A percentile compares a stretch with the other conserved stretches of the same genome.
These are phyloP conservation scores for Prietella phreatophila DNA, from an alignment of 2,113 vertebrate species.

Conservation along the genomic window DNA sequence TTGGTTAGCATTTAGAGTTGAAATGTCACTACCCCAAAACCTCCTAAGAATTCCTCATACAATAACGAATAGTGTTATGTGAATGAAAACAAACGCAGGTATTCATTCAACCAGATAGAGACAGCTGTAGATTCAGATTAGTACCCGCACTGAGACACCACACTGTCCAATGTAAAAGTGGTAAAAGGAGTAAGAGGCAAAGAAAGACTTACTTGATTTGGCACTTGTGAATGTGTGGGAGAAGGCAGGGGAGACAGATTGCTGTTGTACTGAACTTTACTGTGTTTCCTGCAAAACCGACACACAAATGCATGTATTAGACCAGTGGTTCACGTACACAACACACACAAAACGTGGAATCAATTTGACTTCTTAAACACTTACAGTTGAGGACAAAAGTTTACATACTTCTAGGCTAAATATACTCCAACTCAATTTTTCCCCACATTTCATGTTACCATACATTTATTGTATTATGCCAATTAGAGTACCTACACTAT, in stretches of 20 bases:
- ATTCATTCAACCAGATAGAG: not conserved
- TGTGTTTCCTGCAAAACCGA: constrained; percentile 86
- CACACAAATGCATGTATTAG: constrained; percentile 40
- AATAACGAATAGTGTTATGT: too few relatives aligned
- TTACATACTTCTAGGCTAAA: not conserved
- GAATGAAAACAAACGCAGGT: not conserved
- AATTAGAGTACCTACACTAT: not conserved
- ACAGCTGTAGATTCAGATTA: not conserved
- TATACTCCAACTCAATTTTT: not conserved
- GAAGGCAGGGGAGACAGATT: constrained; percentile 80
- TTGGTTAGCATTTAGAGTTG: not conserved
- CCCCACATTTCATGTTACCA: not conserved
- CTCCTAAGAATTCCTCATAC: not conserved
- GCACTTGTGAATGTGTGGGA: constrained; percentile 84
- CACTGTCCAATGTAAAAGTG: not conserved
- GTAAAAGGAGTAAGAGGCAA: constrained; percentile 42
- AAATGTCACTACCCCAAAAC: not conserved
- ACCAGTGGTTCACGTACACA: not conserved
- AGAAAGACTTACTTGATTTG: constrained; percentile 85
- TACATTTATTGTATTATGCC: not conserved
- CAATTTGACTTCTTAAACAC: constrained; percentile 6
- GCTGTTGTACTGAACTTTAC: constrained; percentile 86
- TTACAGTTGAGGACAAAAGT: not conserved
- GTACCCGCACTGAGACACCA: not conserved
- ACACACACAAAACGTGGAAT: not conserved